A percentile compares a stretch with the other conserved stretches of the same genome.
phyloP scores from a whole-genome alignment of 1,140 invertebrate species.

The Zaprionus capensis region DNA sequence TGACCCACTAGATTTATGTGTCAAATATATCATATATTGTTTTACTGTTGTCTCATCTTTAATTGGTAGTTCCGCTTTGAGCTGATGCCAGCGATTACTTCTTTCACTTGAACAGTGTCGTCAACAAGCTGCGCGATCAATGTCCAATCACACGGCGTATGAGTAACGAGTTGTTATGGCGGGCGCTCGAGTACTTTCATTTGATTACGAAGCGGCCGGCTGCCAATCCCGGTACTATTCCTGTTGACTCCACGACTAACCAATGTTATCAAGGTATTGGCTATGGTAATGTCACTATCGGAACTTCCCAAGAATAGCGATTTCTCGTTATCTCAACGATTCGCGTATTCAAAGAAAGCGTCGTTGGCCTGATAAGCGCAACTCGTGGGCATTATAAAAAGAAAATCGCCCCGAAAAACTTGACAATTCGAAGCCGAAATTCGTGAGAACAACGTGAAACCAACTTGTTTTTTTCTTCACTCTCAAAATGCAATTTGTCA shows the following conservation, averaged over 20 bases:
- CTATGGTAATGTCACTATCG: slow-evolving; percentile 69
- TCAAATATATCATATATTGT: slow-evolving; percentile 5
- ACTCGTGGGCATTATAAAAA: slow-evolving; percentile 60
- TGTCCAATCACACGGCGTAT: slow-evolving; percentile 57
- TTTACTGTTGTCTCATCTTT: slow-evolving; percentile 4
- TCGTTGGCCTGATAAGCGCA: slow-evolving; percentile 45
- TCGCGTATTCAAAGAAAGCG: slow-evolving; percentile 57
- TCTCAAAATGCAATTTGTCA: slow-evolving; percentile 50
- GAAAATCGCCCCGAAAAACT: slow-evolving; percentile 17
- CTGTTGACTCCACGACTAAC: slow-evolving; percentile 1
- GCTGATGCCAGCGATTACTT: background rate
- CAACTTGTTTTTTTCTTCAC: background rate
- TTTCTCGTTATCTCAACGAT: slow-evolving; percentile 48
- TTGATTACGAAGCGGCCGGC: slow-evolving; percentile 12
- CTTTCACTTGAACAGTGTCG: slow-evolving; percentile 34
- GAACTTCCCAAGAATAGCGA: slow-evolving; percentile 58
- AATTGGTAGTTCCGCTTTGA: slow-evolving; percentile 42
- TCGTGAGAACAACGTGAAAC: slow-evolving; percentile 30
- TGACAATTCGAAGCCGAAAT: slow-evolving; percentile 50
- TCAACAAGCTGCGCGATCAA: slow-evolving; percentile 27
- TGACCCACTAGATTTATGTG: background rate
- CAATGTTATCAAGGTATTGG: slow-evolving; percentile 50
- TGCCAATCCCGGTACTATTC: slow-evolving; percentile 19
- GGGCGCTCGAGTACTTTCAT: slow-evolving; percentile 11
- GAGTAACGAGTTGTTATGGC: slow-evolving; percentile 53